Evolutionary conservation across 2,113 vertebrate genomes (phyloP), one percentile per base, ranked within the genome.

Genomic region (Mesembrinibis cayennensis): DNA sequence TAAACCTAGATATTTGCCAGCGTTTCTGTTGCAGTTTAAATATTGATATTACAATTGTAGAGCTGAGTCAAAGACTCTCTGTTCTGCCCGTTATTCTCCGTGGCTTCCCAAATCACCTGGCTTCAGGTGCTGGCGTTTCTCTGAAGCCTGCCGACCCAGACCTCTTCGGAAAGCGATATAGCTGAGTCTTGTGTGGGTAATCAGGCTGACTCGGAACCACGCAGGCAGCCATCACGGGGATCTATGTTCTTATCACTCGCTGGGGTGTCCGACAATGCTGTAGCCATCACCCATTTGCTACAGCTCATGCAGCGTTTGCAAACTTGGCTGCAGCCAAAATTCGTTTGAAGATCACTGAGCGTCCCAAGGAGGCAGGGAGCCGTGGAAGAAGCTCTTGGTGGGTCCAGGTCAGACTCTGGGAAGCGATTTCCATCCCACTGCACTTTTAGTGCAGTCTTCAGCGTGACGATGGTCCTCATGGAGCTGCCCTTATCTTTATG

Each of bases 401-500:
- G 42, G 6, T 42, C 20, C 8, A 1, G 53, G 16, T 21, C 1
- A 7, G 53, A 34, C 7, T 22, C 32, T 45, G 38, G 38, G 34
- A 53, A 50, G 34, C 27, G 8, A 29, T 82, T 90, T 59, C 40
- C 34, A 52, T 50, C 59, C 42, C 0, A 0, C 42, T 11, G 7
- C 44, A 5, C 36, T 72, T 26, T 44, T 26, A 38, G 16, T 9
- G 3, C 30, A 22, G 30, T 50, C 67, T 30, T 89, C 16, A 13
- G 25, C 4, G 3, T 16, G 42, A 16, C 1, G 2, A 11, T 17
- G 26, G 26, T 58, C 50, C 14, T 19, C 4, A 3, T 13, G 34
- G 56, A 62, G 30, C 58, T 42, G 27, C 66, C 27, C 3, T 36
- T 58, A 18, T 42, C 73, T 30, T 61, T 50, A 18, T 1, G 12